Base-by-base conservation (phyloP, 2,888 invertebrate species). In the Cyaniris semiargus region DNA sequence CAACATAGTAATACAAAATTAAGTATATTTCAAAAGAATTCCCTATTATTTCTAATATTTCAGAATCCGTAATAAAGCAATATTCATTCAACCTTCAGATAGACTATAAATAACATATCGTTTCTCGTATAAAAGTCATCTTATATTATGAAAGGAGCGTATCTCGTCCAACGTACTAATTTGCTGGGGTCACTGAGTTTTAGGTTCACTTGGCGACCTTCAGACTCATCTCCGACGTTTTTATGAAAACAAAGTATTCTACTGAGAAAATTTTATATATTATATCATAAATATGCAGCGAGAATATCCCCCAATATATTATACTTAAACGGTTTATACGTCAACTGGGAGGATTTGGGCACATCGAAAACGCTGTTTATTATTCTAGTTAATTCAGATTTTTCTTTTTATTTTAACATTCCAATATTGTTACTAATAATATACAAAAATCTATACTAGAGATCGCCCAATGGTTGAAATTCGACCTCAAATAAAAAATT, bases 181-280 rank as follows among this genome's bases (percentile, higher is more conserved):
- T 80, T 79, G 79, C 79, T 81, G 81, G 53, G 84, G 82, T 83
- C 83, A 81, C 81, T 81, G 81, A 81, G 81, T 80, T 80, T 82
- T 81, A 81, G 80, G 83, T 83, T 84, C 58, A 77, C 72, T 72
- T 74, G 72, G 44, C 21, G 44, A 72, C 72, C 38, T 38, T 74
- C 53, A 48, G 74, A 74, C 74, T 48, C 53, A 5, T 74, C 23
- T 74, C 23, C 21, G 48, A 18, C 27, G 15, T 53, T 74, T 74
- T 74, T 74, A 48, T 53, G 74, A 72, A 72, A 72, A 72, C 48
- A 72, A 48, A 72, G 48, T 48, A 13, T 72, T 72, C 44, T 15
- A 15, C 23, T 72, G 23, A 72, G 44, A 72, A 48, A 72, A 44
- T 48, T 3, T 31, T 31, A 72, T 72, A 48, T 48, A 72, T 44